Percentiles rank a stretch among this genome's conserved stretches.
Conservation (phyloP, 2,113 vertebrate species). For the Trinectes maculatus region DNA sequence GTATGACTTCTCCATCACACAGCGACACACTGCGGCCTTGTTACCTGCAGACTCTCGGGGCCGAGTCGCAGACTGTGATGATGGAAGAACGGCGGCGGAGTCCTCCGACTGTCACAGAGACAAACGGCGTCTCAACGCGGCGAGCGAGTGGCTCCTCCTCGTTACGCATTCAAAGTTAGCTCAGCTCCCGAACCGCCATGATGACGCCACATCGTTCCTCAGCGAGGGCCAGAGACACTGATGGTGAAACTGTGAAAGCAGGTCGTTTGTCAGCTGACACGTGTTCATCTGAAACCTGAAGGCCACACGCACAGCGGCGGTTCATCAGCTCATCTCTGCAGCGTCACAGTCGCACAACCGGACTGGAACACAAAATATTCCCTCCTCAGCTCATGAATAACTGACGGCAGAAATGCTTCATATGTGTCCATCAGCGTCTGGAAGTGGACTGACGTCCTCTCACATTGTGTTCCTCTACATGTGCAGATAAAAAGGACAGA, state of each 20-base stretch:
- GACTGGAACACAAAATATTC: background rate
- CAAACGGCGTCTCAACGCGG: slow-evolving; percentile 4
- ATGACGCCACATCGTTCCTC: background rate
- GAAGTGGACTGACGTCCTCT: too few relatives aligned
- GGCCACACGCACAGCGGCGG: too few relatives aligned
- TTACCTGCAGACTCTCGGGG: slow-evolving; percentile 45
- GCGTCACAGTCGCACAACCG: background rate
- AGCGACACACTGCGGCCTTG: slow-evolving; percentile 35
- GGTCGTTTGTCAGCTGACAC: too few relatives aligned
- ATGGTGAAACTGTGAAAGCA: background rate
- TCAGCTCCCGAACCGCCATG: background rate
- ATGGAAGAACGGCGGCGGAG: slow-evolving; percentile 40
- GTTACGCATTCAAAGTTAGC: slow-evolving; percentile 18
- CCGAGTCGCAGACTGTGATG: slow-evolving; percentile 34
- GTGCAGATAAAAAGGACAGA: too few relatives aligned
- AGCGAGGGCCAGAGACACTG: background rate
- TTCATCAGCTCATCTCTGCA: too few relatives aligned
- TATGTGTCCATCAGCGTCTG: too few relatives aligned
- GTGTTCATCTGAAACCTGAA: too few relatives aligned
- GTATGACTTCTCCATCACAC: slow-evolving; percentile 40
- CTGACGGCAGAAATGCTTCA: too few relatives aligned
- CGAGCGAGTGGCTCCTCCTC: background rate
- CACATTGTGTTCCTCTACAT: too few relatives aligned
- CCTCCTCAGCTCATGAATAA: too few relatives aligned
- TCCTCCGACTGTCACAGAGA: slow-evolving; percentile 21